Percentiles rank a stretch among this genome's conserved stretches.
Conservation (phyloP, 2,888 invertebrate species). For the Lithophane leautieri region DNA sequence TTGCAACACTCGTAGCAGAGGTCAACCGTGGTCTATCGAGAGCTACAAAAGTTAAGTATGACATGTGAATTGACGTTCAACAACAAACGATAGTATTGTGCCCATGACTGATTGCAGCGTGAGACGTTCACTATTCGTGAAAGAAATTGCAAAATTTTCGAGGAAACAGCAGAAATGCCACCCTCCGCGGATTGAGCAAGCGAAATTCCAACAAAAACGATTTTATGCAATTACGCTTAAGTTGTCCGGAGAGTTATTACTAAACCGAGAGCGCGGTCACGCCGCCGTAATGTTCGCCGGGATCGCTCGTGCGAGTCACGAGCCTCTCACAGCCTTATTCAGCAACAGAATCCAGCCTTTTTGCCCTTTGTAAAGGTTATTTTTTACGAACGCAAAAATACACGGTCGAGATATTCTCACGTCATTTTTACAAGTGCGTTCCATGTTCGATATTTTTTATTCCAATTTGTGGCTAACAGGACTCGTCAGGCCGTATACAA, state of each 20-base stretch:
- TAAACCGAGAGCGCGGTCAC: conserved; percentile 84
- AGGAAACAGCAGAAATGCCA: conserved; percentile 78
- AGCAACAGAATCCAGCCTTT: conserved; percentile 72
- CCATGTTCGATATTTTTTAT: conserved; percentile 57
- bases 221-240: conserved; percentile 88
- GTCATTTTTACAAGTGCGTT: conserved; percentile 67
- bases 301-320: conserved; percentile 82
- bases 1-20: conserved; percentile 19
- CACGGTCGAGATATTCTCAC: conserved; percentile 52
- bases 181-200: conserved; percentile 84
- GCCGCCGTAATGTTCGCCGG: conserved; percentile 70
- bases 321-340: conserved; percentile 78
- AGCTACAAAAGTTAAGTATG: conserved; percentile 25
- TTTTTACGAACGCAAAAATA: conserved; percentile 64
- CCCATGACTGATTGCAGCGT: conserved; percentile 49
- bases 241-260: conserved; percentile 87
- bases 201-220: conserved; percentile 87
- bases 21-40: conserved; percentile 33
- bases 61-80: conserved; percentile 38
- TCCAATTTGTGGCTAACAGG: conserved; percentile 45
- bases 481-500: conserved; percentile 25
- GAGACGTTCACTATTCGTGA: conserved; percentile 57
- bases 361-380: conserved; percentile 74
- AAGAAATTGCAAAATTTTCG: conserved; percentile 79
- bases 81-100: conserved; percentile 43